Conservation (phyloP, 2,888 invertebrate genomes). For the Panzeria rudis region DNA sequence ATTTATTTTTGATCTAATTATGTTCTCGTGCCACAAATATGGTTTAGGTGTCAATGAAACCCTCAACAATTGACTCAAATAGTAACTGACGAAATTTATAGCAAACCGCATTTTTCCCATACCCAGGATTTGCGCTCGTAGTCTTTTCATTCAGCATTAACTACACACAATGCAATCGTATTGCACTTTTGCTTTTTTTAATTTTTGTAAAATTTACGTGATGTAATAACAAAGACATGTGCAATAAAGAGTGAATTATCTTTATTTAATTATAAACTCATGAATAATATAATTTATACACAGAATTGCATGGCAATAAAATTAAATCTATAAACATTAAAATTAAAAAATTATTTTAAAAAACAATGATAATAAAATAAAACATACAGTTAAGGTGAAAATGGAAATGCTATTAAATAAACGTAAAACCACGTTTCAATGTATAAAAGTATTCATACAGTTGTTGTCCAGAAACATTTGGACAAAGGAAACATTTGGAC, state of each 20-base stretch:
- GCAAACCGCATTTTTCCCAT: no score
- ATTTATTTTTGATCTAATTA: no score
- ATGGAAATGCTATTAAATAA: constrained; percentile 19
- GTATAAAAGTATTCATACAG: not conserved
- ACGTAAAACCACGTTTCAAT: not conserved
- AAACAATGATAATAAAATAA: constrained; percentile 24
- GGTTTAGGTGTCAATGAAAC: no score
- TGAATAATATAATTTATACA: constrained; percentile 64
- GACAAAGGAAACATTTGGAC: not conserved
- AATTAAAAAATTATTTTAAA: constrained; percentile 14
- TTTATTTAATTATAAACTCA: constrained; percentile 71
- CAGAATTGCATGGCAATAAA: constrained; percentile 63
- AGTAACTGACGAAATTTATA: no score
- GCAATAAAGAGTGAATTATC: constrained; percentile 68
- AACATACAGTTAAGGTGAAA: constrained; percentile 35
- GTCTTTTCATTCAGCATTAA: no score
- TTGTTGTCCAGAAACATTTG: not conserved
- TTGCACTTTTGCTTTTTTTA: constrained; percentile 5
- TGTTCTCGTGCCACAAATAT: no score
- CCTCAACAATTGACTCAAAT: no score
- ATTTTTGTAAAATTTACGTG: constrained; percentile 44
- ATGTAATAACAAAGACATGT: constrained; percentile 25
- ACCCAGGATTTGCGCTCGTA: no score
- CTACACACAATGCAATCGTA: not conserved
- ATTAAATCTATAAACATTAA: constrained; percentile 68